Percentiles rank a stretch among this genome's conserved stretches.
Evolutionary conservation across 2,113 vertebrate genomes (phyloP).

Genomic region (Pandion haliaetus): DNA sequence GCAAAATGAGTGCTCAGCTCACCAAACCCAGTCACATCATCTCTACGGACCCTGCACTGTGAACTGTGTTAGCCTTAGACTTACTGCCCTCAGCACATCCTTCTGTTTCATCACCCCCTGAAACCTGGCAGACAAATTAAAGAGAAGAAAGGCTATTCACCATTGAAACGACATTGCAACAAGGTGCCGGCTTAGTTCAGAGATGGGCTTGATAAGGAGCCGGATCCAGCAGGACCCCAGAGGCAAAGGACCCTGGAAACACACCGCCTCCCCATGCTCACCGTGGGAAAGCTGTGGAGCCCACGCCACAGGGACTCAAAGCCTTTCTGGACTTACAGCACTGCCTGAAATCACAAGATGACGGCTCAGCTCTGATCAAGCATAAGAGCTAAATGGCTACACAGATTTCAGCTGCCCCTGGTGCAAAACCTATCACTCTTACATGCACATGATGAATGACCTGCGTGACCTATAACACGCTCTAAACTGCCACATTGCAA

Average conservation of each 20-base stretch:
- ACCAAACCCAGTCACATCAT: not conserved
- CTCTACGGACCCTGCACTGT: not conserved
- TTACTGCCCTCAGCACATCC: not conserved
- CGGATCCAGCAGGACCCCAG: not conserved
- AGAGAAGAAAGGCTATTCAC: not conserved
- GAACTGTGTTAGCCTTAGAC: not conserved
- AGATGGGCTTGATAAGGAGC: not conserved
- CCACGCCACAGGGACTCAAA: too few relatives aligned
- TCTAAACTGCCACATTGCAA: not conserved
- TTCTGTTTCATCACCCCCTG: not conserved
- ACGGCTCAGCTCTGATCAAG: not conserved
- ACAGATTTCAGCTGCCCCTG: not conserved
- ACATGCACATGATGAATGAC: not conserved
- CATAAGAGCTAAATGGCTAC: not conserved
- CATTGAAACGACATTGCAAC: not conserved
- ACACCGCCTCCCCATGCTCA: fast-evolving
- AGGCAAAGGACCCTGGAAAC: not conserved
- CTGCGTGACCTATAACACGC: too few relatives aligned
- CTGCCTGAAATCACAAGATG: not conserved
- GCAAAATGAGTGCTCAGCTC: not conserved
- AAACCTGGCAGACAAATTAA: not conserved
- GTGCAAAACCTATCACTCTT: not conserved
- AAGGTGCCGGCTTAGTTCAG: not conserved
- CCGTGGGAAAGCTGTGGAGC: not conserved
- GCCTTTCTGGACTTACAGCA: not conserved